Base-by-base conservation (phyloP, 1,140 invertebrate species). In the Drosophila neocordata region DNA sequence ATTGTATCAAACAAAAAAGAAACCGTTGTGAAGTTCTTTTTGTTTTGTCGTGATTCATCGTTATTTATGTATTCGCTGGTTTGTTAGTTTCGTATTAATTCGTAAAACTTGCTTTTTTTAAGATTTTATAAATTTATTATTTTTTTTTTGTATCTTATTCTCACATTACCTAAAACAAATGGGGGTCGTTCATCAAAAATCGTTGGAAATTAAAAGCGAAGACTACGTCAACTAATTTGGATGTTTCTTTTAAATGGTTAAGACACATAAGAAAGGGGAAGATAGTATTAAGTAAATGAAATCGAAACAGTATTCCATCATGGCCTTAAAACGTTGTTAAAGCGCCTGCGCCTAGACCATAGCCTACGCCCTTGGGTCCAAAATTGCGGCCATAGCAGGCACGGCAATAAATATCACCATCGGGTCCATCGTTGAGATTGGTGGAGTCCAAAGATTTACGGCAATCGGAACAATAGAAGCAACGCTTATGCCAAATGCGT, bases 401-500 rank as follows among this genome's bases (percentile, higher is more conserved):
- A 88, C 96, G 95, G 93, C 98, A 99, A 93, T 98, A 99, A 82
- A 99, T 97, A 89, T 98, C 96, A 63, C 96, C 96, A 91, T 98
- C 97, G 61, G 98, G 98, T 65, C 94, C 96, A 80, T 99, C 97
- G 90, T 97, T 97, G 59, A 97, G 94, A 84, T 97, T 98, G 72
- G 97, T 98, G 64, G 93, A 94, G 93, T 99, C 98, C 88, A 99
- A 93, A 79, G 97, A 97, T 92, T 97, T 97, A 82, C 96, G 95
- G 93, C 98, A 99, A 69, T 96, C 95, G 88, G 95, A 95, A 93
- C 98, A 99, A 93, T 95, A 96, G 94, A 99, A 99, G 93, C 98
- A 99, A 72, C 97, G 93, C 92, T 96, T 97, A 93, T 99, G 98
- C 97, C 97, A 99, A 90, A 98, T 94, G 91, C 95, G 94, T 91